Evolutionary conservation across 2,113 vertebrate genomes (phyloP), one percentile per base, ranked within the genome.

Genomic region (Argyrosomus japonicus): DNA sequence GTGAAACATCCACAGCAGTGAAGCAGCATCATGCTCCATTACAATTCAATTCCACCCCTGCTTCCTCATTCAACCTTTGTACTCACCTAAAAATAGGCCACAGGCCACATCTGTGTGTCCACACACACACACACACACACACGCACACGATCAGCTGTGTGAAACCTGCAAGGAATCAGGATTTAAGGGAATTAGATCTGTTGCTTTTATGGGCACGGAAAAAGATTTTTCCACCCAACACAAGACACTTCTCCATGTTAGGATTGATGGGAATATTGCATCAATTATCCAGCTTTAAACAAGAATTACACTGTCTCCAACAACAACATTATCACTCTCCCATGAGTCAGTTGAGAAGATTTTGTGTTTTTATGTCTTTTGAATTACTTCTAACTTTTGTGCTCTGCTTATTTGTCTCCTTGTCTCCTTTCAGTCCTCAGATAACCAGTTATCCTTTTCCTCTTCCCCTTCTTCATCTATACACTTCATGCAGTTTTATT

Each of bases 41-140:
- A 70, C 61, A 53, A 89, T 85, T 78, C 71, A 88, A 77, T 80
- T 81, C 65, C 47, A 7, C 72, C 87, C 53, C 36, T 25, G 7
- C 67, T 85, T 86, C 65, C 82, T 80, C 64, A 56, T 78, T 81
- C 67, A 86, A 64, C 73, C 68, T 67, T 71, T 67, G 69, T 61
- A 63, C 32, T 63, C 1, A 5, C 1, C 57, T 86, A 89, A 82
- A 92, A 90, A 93, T 91, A 90, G 89, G 48, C 72, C 60, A 64
- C 47, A 64, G 76, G 43, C n/a, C n/a, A 73, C 75, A 43, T 85
- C 71, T 81, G 68, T 77, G 53, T 40, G 29, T 32, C 32, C 1
- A 23, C 2, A 77, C 32, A 56, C 53, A 67, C 14, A 17, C 11
- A 77, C 1, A 23, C 2, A 0, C 19, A 2, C 12, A 32, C n/a